Evolutionary conservation across 2,888 invertebrate genomes (phyloP).

Genomic region (Agriopis marginaria): DNA sequence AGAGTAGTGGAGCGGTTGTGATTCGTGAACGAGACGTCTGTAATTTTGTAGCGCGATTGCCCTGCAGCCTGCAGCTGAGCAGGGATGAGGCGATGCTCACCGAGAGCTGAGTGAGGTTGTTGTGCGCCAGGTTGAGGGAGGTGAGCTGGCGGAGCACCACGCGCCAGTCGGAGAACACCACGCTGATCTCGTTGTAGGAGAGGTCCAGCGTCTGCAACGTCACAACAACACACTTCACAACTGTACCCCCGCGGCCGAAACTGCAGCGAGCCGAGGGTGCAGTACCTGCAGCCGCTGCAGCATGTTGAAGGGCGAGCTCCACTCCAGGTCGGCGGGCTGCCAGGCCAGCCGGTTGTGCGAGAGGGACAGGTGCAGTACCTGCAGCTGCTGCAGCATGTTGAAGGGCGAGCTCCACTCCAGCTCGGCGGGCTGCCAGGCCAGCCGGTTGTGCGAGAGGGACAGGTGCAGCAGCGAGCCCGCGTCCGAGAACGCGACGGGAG

Average conservation of each 20-base stretch:
- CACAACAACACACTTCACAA: conserved; percentile 2
- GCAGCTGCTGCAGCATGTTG: background rate
- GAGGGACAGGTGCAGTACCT: conserved; percentile 40
- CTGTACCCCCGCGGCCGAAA: too few relatives aligned
- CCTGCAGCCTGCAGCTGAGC: too few relatives aligned
- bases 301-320: conserved; percentile 17
- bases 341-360: conserved; percentile 48
- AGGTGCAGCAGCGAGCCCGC: conserved; percentile 33
- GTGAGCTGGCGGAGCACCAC: background rate
- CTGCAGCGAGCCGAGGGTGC: too few relatives aligned
- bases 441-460: conserved; percentile 48
- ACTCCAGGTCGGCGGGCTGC: background rate
- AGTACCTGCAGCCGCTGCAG: background rate
- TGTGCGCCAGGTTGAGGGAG: conserved; percentile 17
- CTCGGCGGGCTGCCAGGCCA: conserved; percentile 25
- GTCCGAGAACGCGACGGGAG: conserved; percentile 22
- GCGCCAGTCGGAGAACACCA: conserved; percentile 15
- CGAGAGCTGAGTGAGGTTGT: conserved; percentile 18
- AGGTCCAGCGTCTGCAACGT: conserved; percentile 45
- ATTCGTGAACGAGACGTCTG: too few relatives aligned
- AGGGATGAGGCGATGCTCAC: background rate
- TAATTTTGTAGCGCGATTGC: too few relatives aligned
- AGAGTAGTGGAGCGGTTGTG: too few relatives aligned
- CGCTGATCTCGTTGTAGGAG: conserved; percentile 54
- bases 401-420: conserved; percentile 6